Conservation (phyloP, 2,113 vertebrate species). For the Columba livia region DNA sequence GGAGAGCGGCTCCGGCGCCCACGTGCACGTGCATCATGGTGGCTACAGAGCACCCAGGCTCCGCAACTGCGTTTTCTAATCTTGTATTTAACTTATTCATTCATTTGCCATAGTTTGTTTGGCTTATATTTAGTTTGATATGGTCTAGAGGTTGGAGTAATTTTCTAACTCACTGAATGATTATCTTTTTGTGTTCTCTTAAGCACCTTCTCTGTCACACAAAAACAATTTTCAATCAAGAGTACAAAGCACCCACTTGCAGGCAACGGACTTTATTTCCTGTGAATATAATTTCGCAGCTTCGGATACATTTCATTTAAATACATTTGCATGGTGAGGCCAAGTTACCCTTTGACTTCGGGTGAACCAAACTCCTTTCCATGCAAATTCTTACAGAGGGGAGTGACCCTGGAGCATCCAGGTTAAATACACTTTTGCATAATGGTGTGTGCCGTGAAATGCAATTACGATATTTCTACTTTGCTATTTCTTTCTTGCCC, state of each 20-base stretch:
- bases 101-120: conserved; percentile 39
- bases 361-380: not conserved
- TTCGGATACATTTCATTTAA: conserved; percentile 7
- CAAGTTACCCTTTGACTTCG: not conserved
- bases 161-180: conserved; percentile 67
- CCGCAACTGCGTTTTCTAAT: not conserved
- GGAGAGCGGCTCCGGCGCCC: not conserved
- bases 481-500: too few species aligned
- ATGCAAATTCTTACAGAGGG: not conserved
- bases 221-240: conserved; percentile 42
- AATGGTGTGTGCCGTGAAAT: not conserved
- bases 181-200: conserved; percentile 23
- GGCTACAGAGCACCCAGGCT: not conserved
- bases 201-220: conserved; percentile 28
- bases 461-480: not conserved
- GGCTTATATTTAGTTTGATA: conserved; percentile 49
- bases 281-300: not conserved
- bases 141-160: conserved; percentile 48
- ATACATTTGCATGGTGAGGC: not conserved
- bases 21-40: fast-evolving
- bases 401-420: not conserved
- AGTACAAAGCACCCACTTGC: not conserved
- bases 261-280: not conserved
- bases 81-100: conserved; percentile 40
- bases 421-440: not conserved